These are phyloP conservation scores for Armadillidium nasatum DNA, from an alignment of 1,140 invertebrate species.

Conservation along the genomic window DNA sequence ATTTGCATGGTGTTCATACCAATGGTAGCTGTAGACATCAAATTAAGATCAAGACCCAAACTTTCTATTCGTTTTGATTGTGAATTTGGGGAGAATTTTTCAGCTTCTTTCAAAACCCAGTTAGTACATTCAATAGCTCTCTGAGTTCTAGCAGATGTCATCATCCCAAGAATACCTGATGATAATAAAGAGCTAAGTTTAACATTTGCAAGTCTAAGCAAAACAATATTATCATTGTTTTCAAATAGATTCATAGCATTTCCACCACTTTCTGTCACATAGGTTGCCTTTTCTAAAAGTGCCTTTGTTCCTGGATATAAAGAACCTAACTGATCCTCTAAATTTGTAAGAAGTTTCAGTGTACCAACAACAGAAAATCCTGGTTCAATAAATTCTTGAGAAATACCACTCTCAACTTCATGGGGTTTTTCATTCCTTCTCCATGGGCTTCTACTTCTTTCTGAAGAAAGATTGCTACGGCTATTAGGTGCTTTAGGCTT, in stretches of 20 bases:
- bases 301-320: conserved; percentile 36
- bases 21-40: conserved; percentile 35
- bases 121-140: conserved; percentile 42
- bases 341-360: conserved; percentile 34
- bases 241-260: conserved; percentile 37
- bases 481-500: neutral
- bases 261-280: conserved; percentile 23
- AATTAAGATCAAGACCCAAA: conserved; percentile 36
- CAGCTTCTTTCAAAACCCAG: conserved; percentile 38
- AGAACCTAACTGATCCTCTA: conserved; percentile 40
- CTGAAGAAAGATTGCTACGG: neutral
- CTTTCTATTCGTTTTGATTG: conserved; percentile 22
- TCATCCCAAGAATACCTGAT: conserved; percentile 30
- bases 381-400: neutral
- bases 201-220: conserved; percentile 36
- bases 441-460: neutral
- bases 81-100: conserved; percentile 20
- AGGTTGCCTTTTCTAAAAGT: conserved; percentile 32
- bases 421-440: neutral
- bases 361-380: conserved; percentile 40
- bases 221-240: conserved; percentile 35
- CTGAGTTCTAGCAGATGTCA: conserved; percentile 22
- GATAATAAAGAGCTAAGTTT: conserved; percentile 33
- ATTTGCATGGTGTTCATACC: conserved; percentile 42
- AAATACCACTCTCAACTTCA: neutral